Percentiles rank a stretch among this genome's conserved stretches.
These are phyloP conservation scores for Phycodurus eques DNA, from an alignment of 2,113 vertebrate species.

Conservation along the genomic window DNA sequence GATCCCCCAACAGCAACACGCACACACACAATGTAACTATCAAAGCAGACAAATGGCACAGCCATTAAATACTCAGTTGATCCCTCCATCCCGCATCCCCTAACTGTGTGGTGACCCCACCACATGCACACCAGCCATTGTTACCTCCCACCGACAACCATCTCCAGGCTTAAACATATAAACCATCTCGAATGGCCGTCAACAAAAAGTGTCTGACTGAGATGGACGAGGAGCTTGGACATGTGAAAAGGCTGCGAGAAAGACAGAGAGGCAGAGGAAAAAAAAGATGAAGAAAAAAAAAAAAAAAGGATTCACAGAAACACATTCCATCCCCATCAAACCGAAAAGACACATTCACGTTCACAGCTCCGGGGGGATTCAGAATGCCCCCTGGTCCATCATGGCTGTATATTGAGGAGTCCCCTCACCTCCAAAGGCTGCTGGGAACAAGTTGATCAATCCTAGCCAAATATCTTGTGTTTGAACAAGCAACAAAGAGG, in stretches of 20 bases:
- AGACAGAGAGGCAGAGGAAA: slow-evolving; percentile 13
- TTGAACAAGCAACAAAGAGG: slow-evolving; percentile 20
- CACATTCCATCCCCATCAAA: slow-evolving; percentile 38
- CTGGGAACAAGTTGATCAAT: slow-evolving; percentile 50
- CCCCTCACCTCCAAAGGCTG: slow-evolving; percentile 37
- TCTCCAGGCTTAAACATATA: slow-evolving; percentile 22
- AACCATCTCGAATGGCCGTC: slow-evolving; percentile 23
- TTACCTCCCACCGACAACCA: slow-evolving; percentile 21
- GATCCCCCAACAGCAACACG: too few relatives aligned
- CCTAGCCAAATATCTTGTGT: slow-evolving; percentile 13
- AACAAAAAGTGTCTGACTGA: slow-evolving; percentile 29
- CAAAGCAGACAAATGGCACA: background rate
- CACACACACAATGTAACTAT: background rate
- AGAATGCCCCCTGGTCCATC: slow-evolving; percentile 62
- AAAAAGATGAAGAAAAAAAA: background rate
- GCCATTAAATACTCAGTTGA: slow-evolving; percentile 1
- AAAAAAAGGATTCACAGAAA: slow-evolving; percentile 40
- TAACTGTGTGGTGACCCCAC: slow-evolving; percentile 34
- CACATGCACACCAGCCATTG: background rate
- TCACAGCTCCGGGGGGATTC: slow-evolving; percentile 51
- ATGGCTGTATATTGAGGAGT: slow-evolving; percentile 37
- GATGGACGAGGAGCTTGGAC: slow-evolving; percentile 21
- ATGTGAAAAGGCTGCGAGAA: slow-evolving; percentile 13
- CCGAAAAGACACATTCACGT: slow-evolving; percentile 23
- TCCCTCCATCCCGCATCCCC: slow-evolving; percentile 7